Evolutionary conservation across 37 sponge, comb jelly and placozoan genomes (phyloP).

Genomic region (Petrosia ficiformis): DNA sequence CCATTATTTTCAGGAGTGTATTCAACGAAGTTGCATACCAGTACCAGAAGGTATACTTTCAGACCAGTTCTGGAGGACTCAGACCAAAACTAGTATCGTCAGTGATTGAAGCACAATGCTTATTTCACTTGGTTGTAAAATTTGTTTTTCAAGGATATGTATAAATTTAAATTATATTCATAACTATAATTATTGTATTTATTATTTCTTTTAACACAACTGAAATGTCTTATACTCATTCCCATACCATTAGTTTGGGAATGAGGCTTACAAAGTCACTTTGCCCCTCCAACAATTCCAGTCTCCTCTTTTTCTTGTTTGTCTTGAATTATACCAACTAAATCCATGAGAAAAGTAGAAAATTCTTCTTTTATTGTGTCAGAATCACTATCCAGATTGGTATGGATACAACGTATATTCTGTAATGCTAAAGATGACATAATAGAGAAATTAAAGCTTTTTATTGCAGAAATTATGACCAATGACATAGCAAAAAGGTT

Average conservation of each 20-base stretch:
- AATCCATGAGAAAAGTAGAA: slow-evolving; percentile 16
- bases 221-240: too few species aligned
- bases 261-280: too few species aligned
- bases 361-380: slow-evolving; percentile 51
- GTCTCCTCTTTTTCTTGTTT: slow-evolving; percentile 56
- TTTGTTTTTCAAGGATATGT: too few species aligned
- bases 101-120: too few species aligned
- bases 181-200: too few species aligned
- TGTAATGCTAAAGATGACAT: neutral
- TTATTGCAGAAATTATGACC: neutral
- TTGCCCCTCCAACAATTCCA: slow-evolving; percentile 11
- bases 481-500: neutral
- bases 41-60: slow-evolving; percentile 47
- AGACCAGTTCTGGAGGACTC: slow-evolving; percentile 41
- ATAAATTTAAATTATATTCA: too few species aligned
- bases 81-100: too few species aligned
- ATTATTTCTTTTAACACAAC: too few species aligned
- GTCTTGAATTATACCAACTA: slow-evolving; percentile 27
- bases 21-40: slow-evolving; percentile 36
- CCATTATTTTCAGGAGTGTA: slow-evolving; percentile 32
- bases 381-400: slow-evolving; percentile 38
- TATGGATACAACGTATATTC: slow-evolving; percentile 23
- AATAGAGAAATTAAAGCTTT: too few species aligned
- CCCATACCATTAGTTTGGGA: too few species aligned
- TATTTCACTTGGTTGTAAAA: too few species aligned